Conservation (phyloP, 2,888 invertebrate genomes). For the Myathropa florea region DNA sequence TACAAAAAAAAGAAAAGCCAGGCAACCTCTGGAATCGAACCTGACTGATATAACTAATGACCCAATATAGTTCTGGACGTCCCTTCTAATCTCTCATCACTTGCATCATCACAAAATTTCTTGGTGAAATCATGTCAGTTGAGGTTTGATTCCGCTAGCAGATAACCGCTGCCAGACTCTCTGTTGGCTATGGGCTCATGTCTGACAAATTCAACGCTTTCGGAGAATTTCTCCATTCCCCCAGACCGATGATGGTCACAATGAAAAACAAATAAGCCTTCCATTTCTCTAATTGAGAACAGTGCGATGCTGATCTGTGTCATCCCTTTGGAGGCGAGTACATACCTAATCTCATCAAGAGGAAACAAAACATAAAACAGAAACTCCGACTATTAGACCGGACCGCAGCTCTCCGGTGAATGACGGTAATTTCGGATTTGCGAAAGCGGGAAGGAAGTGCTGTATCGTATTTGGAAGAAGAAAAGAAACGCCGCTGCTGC, state of each 20-base stretch:
- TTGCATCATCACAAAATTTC: constrained; percentile 34
- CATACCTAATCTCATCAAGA: constrained; percentile 62
- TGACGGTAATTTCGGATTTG: constrained; percentile 41
- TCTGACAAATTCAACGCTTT: constrained; percentile 4
- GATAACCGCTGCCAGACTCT: constrained; percentile 18
- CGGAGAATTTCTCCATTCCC: not conserved
- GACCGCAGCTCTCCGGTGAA: constrained; percentile 18
- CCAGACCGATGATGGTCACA: not conserved
- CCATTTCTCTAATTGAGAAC: constrained; percentile 58
- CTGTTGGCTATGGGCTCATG: not conserved
- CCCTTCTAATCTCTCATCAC: constrained; percentile 4
- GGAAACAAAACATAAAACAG: constrained; percentile 43
- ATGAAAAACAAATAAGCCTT: constrained; percentile 45
- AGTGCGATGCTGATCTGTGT: constrained; percentile 48
- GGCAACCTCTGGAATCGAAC: constrained; percentile 8
- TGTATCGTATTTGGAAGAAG: constrained; percentile 14
- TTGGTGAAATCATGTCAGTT: constrained; percentile 27
- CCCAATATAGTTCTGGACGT: not conserved
- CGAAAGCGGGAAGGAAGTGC: constrained; percentile 38
- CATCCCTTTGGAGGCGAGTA: constrained; percentile 33
- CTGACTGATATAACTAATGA: constrained; percentile 47
- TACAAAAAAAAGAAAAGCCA: not conserved
- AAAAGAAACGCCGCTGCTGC: constrained; percentile 60
- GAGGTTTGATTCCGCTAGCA: constrained; percentile 48
- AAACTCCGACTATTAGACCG: constrained; percentile 37